Evolutionary conservation across 2,888 invertebrate genomes (phyloP).

Genomic region (Orthosia gothica): DNA sequence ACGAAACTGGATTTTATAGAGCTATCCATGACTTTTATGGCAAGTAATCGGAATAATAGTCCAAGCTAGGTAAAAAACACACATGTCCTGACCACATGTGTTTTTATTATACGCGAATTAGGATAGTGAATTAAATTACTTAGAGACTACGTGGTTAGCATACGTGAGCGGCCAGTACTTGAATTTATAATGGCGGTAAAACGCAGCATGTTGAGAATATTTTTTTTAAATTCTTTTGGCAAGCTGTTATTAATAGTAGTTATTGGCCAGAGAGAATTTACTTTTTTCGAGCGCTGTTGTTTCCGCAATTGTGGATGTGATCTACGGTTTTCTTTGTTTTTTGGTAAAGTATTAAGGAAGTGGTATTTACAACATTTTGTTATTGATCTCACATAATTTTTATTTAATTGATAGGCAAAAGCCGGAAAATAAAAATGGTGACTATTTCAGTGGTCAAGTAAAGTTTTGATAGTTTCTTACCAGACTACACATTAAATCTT

Average conservation of each 20-base stretch:
- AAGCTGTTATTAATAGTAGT: neutral
- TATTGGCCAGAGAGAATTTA: conserved; percentile 13
- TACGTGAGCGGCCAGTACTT: conserved; percentile 41
- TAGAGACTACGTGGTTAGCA: conserved; percentile 56
- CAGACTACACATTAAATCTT: neutral
- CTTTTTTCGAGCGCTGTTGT: conserved; percentile 10
- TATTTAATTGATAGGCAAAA: neutral
- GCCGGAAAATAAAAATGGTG: neutral
- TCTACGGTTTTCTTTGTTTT: conserved; percentile 1
- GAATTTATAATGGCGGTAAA: conserved; percentile 42
- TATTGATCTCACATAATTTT: neutral
- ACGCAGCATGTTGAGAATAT: conserved; percentile 12
- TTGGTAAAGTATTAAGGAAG: conserved; percentile 1
- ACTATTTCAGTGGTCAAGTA: neutral
- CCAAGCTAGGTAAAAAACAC: conserved; percentile 35
- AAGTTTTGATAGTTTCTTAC: neutral
- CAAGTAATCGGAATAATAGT: conserved; percentile 46
- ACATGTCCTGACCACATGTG: conserved; percentile 62
- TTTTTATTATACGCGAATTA: conserved; percentile 60
- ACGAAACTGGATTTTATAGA: conserved; percentile 46
- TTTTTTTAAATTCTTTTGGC: conserved; percentile 17
- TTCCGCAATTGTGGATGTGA: conserved; percentile 17
- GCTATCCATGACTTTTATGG: conserved; percentile 47
- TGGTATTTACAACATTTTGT: neutral
- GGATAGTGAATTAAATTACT: conserved; percentile 64